Evolutionary conservation across 2,797 vertebrate species (phyloP), one percentile per base, ranked within the genome.

Genomic region (Gallinago nigripennis): DNA sequence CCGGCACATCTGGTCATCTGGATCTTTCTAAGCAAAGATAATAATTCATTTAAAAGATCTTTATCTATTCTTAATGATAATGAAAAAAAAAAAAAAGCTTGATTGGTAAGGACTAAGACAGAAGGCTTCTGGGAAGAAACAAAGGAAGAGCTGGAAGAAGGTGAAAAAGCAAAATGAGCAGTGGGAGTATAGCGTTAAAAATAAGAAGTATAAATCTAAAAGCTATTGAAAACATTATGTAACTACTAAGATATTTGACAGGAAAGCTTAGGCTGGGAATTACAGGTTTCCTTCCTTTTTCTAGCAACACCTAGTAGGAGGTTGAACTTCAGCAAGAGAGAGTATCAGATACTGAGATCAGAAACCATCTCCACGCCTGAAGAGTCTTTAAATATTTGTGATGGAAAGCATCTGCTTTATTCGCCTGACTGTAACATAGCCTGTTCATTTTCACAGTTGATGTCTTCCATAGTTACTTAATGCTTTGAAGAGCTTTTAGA

Each of bases 11-110:
- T 33, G 54, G 73, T 86, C 83, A 87, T 73, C 60, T 93, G 79
- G 35, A 87, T 60, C 68, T 41, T 84, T 46, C 16, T 3, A 79
- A 89, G 84, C 27, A 92, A 87, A 80, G 17, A 57, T 48, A n/a
- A 88, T 81, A 20, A 92, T 82, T 90, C 92, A 82, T 91, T 94
- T 87, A 70, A 33, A 87, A 87, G 78, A 73, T 37, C 63, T 93
- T 86, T 94, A 92, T 86, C 70, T 86, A 66, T 93, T 90, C 78
- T 95, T 95, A 93, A 90, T 90, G 92, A 31, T 30, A 71, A 20
- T 16, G 35, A 92, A 87, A 85, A 48, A 50, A 51, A 50, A 28
- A 51, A 51, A 53, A 16, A 37, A 84, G 27, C 31, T 63, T 80
- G 71, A 63, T 19, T 87, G 60, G 54, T 88, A 73, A 39, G 39